Conservation (phyloP, 2,888 invertebrate species). For the Keiferia lycopersicella region DNA sequence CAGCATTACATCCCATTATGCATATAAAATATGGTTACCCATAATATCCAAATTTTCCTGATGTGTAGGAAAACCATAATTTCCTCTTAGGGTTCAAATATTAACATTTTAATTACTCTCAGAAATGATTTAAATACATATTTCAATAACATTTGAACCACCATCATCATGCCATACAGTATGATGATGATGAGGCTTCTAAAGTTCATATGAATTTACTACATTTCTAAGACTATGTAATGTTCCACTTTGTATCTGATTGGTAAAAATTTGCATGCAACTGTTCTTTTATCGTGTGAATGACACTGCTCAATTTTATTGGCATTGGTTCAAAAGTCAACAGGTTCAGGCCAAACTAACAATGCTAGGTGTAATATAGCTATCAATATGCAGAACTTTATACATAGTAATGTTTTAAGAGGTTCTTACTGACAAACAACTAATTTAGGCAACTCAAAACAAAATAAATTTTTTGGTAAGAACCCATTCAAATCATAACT, state of each 20-base stretch:
- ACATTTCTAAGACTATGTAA: not conserved
- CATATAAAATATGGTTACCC: too few species aligned
- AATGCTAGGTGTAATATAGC: not conserved
- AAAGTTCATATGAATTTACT: too few species aligned
- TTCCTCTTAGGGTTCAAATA: not conserved
- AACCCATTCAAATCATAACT: too few species aligned
- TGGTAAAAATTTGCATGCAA: not conserved
- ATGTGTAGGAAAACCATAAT: not conserved
- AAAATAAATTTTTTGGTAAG: too few species aligned
- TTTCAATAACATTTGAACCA: not conserved
- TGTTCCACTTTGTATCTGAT: not conserved
- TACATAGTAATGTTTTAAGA: not conserved
- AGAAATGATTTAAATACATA: not conserved
- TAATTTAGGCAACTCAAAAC: too few species aligned
- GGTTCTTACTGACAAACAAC: too few species aligned
- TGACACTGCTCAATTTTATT: constrained; percentile 25
- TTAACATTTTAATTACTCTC: too few species aligned
- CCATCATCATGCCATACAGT: too few species aligned
- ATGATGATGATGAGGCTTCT: too few species aligned
- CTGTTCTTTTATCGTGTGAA: constrained; percentile 11
- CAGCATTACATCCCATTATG: too few species aligned
- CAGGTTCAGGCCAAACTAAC: constrained; percentile 16
- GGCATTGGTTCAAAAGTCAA: constrained; percentile 28
- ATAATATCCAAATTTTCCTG: not conserved
- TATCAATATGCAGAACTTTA: not conserved